These are phyloP conservation scores for Ophiodon elongatus DNA, from an alignment of 2,113 vertebrate species.

Conservation along the genomic window DNA sequence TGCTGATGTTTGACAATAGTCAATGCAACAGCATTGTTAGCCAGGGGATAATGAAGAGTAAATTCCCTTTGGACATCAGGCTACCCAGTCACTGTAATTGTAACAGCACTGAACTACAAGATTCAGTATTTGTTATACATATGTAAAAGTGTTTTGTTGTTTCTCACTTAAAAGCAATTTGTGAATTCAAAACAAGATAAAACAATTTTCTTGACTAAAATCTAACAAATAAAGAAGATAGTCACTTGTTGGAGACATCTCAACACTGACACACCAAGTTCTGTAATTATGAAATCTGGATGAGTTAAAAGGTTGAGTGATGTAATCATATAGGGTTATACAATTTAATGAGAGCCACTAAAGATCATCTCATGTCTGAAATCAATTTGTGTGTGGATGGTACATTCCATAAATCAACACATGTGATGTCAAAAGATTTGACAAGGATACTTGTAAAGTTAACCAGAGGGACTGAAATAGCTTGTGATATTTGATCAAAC, in stretches of 20 bases:
- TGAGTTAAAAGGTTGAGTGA: background rate
- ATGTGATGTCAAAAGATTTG: conserved; percentile 24
- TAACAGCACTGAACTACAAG: background rate
- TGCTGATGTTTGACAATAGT: background rate
- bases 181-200: background rate
- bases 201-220: background rate
- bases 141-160: background rate
- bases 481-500: conserved; percentile 3
- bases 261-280: too few relatives aligned
- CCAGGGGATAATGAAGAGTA: background rate
- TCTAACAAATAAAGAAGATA: background rate
- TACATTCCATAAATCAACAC: conserved; percentile 27
- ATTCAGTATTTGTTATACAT: background rate
- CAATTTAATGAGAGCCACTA: background rate
- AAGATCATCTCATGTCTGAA: background rate
- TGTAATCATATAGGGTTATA: background rate
- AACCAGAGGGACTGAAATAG: conserved; percentile 28
- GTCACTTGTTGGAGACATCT: background rate
- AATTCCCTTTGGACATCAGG: background rate
- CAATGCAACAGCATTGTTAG: background rate
- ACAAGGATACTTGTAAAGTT: conserved; percentile 38
- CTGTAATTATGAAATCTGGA: background rate
- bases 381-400: conserved; percentile 4
- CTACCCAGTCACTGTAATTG: background rate
- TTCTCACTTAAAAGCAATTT: background rate